A percentile compares a stretch with the other conserved stretches of the same genome.
Conservation (phyloP, 2,888 invertebrate species). For the Dione vanillae region DNA sequence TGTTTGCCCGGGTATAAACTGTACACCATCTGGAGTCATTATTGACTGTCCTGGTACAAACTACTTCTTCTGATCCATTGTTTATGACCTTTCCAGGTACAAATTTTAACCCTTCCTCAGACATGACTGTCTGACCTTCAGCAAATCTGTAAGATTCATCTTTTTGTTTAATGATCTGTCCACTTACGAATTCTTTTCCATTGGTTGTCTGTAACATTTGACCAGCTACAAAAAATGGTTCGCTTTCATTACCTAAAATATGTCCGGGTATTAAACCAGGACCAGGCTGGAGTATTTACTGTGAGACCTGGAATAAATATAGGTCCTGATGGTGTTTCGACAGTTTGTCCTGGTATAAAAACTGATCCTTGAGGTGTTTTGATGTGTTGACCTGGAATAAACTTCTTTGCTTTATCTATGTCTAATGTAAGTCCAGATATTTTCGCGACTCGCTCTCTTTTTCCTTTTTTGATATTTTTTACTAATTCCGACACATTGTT, state of each 20-base stretch:
- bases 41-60: constrained; percentile 87
- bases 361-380: constrained; percentile 88
- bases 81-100: constrained; percentile 84
- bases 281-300: constrained; percentile 87
- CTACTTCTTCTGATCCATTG: constrained; percentile 74
- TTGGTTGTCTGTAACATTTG: constrained; percentile 86
- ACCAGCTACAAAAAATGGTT: constrained; percentile 88
- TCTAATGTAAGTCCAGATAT: constrained; percentile 87
- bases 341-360: constrained; percentile 90
- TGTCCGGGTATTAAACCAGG: constrained; percentile 90
- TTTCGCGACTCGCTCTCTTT: constrained; percentile 83
- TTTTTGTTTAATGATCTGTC: constrained; percentile 85
- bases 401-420: constrained; percentile 87
- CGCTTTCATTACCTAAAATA: constrained; percentile 84
- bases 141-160: constrained; percentile 83
- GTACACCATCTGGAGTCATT: constrained; percentile 83
- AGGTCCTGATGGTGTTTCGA: constrained; percentile 87
- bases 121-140: constrained; percentile 86
- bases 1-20: constrained; percentile 87
- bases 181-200: constrained; percentile 85
- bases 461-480: constrained; percentile 85
- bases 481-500: constrained; percentile 87
- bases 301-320: constrained; percentile 90
- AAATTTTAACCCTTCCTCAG: constrained; percentile 86
- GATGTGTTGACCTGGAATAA: constrained; percentile 89